Base-by-base conservation (phyloP, 2,113 vertebrate species). In the Dromaius novaehollandiae region DNA sequence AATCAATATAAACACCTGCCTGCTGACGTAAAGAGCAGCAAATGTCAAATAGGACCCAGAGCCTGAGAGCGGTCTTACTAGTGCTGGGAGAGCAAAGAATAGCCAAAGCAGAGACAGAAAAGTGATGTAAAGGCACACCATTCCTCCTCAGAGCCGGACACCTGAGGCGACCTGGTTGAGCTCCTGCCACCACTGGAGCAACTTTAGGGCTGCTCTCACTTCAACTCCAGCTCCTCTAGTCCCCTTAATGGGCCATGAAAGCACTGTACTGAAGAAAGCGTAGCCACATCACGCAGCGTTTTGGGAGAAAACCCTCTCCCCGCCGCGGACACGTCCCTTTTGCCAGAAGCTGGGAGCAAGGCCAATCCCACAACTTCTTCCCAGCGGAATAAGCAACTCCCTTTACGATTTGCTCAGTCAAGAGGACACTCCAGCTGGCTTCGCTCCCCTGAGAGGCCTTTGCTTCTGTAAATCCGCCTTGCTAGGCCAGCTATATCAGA, bases 341-440 rank as follows among this genome's bases (percentile, higher is more conserved):
- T 26, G 36, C 79, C 89, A 88, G 79, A 82, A 46, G 40, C 89
- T 83, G 87, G 82, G 78, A 96, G 55, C 3, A 66, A 82, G 76
- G 88, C 87, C 85, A 94, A 51, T 77, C 71, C 85, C 82, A 89
- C 85, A 87, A 50, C 58, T 94, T 88, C 95, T 96, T 96, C 93
- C 88, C 92, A 92, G 86, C 60, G 91, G 92, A 95, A 96, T 93
- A 95, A 97, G 96, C 36, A 68, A 74, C 40, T 87, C 66, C 75
- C 89, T 95, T 95, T 36, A 77, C 1, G 5, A 70, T 95, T 90
- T 95, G 85, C 71, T 90, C 93, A 95, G 86, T 94, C 90, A 86
- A 90, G 94, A 86, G 86, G 74, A 88, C 79, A 38, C 74, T 97
- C 96, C 95, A 96, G 95, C 94, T 97, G 94, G 97, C 96, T 88